phyloP scores from a whole-genome alignment of 2,797 vertebrate species.

The Eospalax fontanierii region DNA sequence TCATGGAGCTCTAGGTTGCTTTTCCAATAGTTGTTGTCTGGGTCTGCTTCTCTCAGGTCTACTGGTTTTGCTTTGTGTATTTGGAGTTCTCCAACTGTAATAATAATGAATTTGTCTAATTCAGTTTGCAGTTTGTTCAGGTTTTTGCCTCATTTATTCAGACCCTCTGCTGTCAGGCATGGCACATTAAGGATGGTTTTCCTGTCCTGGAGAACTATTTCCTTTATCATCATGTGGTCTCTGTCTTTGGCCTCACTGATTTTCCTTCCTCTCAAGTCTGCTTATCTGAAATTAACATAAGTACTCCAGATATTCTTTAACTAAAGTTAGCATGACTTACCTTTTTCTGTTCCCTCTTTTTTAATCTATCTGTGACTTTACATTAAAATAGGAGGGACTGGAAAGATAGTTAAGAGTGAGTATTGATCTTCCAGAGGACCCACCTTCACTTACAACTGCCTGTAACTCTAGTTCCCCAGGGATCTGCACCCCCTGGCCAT shows the following conservation, averaged over 20 bases:
- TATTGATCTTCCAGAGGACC: too few species aligned
- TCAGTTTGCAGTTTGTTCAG: neutral
- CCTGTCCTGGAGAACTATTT: neutral
- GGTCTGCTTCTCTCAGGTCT: neutral
- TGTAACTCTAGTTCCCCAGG: too few species aligned
- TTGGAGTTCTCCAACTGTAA: neutral
- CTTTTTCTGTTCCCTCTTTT: neutral
- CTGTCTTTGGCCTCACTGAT: neutral
- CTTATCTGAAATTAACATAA: neutral
- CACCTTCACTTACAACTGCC: too few species aligned
- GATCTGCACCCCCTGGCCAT: too few species aligned
- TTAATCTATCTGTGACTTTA: conserved; percentile 12
- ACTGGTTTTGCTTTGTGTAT: neutral
- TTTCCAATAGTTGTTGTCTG: neutral
- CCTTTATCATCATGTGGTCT: neutral
- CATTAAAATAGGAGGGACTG: too few species aligned
- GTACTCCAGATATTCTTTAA: neutral
- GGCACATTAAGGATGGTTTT: neutral
- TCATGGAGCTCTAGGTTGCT: conserved; percentile 1
- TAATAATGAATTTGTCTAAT: neutral
- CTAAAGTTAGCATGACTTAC: neutral
- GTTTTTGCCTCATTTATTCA: neutral
- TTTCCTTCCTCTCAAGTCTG: neutral
- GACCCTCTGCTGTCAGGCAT: neutral
- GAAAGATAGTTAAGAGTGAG: too few species aligned